Base-by-base conservation (phyloP, 2,113 vertebrate species). In the Cacatua alba region DNA sequence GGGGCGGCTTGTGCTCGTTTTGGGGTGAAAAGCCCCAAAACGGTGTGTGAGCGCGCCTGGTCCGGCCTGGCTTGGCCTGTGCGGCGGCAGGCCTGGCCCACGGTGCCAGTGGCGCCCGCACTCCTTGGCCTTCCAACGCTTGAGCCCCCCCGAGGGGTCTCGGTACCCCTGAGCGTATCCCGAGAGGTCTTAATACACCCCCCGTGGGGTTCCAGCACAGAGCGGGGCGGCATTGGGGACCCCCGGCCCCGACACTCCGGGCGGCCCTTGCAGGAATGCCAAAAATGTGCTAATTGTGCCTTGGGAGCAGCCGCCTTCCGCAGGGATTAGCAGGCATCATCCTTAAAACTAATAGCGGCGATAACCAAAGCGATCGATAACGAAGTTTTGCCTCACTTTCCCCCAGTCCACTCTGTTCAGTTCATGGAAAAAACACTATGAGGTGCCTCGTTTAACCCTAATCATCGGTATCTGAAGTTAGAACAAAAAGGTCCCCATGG, bases 401-500 rank as follows among this genome's bases (percentile, higher is more conserved):
- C 63, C 23, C 46, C 24, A 2, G 52, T 74, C 67, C 31, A 10
- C 75, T 57, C 93, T 35, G 13, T 57, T 92, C 55, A 43, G 90
- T 90, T 95, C 55, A 55, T 55, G 0, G 20, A 68, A 90, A 90
- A 94, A 94, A 91, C 74, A 77, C 26, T 35, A 21, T 16, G 86
- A 68, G 94, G 90, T 82, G 94, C 85, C 72, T 94, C 52, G 15
- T 74, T 68, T 88, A 92, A 94, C 92, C 92, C 89, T 70, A 83
- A 93, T 59, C 94, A 80, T 91, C 64, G 87, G 83, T 86, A 95
- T 95, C 95, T 92, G 71, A 46, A 92, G 53, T 80, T 81, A 83
- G 94, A 97, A 97, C 97, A 98, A 97, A 98, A 97, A 98, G 95
- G 90, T 98, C 95, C 97, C 97, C 97, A 98, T 98, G 97, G 98